Base-by-base conservation (phyloP, 2,888 invertebrate species). In the Caenorhabditis zanzibari region DNA sequence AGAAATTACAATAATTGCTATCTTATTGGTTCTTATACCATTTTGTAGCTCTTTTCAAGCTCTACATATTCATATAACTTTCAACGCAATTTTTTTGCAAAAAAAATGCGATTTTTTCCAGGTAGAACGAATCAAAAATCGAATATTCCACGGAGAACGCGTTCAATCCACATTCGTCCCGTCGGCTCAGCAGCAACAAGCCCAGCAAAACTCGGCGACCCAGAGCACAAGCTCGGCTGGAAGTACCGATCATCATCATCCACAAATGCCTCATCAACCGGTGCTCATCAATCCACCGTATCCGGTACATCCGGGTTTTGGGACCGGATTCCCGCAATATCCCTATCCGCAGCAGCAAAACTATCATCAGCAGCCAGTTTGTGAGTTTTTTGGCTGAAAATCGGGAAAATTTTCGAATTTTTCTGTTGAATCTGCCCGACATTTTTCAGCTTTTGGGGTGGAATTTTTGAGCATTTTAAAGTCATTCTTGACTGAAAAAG, bases 211-310 rank as follows among this genome's bases (percentile, higher is more conserved):
- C 12, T 76, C 69, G 12, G 61, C 44, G 14, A 44, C 54, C 1
- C 69, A 68, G n/a, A 59, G 76, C 24, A 49, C 59, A 38, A 69
- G 63, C 19, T 71, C 77, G 16, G 44, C 44, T 44, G 44, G 44
- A n/a, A 47, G 71, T 47, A 44, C 19, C 3, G 32, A 32, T 32
- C 4, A 32, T 32, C 32, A 32, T 19, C 63, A 71, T 38, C 75
- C 32, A n/a, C 71, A 68, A n/a, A 77, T 77, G 77, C 77, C 77
- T 3, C 77, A 77, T 63, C 77, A 71, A 44, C 63, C 77, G n/a
- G 56, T 77, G 0, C 4, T 77, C n/a, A 61, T 77, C 16, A 71
- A 63, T 38, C 76, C 72, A 26, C 82, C 82, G 52, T 82, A 82
- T 52, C 82, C 77, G n/a, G 56, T 49, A 1, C 58, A 68, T 44